phyloP scores from a whole-genome alignment of 2,888 invertebrate genomes.

The Watsonalla binaria region DNA sequence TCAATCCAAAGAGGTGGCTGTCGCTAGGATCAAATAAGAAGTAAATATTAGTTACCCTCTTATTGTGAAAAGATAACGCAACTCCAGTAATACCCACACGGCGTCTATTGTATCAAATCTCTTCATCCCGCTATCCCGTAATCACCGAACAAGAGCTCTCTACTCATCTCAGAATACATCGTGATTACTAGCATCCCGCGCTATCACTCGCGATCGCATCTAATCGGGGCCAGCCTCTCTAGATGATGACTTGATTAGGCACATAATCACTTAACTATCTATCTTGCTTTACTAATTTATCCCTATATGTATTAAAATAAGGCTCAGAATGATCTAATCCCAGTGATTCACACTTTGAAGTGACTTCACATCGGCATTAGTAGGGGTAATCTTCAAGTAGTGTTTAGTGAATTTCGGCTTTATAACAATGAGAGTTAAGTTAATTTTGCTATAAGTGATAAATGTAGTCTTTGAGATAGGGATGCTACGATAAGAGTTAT shows the following conservation, averaged over 20 bases:
- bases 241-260: conserved; percentile 28
- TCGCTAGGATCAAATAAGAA: too few species aligned
- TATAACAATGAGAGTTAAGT: neutral
- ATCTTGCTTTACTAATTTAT: neutral
- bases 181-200: conserved; percentile 18
- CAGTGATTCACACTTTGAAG: conserved; percentile 1
- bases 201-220: conserved; percentile 24
- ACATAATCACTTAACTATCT: conserved; percentile 8
- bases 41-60: too few species aligned
- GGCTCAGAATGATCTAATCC: neutral
- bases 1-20: too few species aligned
- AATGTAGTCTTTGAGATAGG: neutral
- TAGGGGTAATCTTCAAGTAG: neutral
- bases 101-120: neutral
- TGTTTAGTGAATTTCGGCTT: neutral
- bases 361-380: neutral
- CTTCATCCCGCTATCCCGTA: neutral
- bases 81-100: neutral
- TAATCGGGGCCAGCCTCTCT: conserved; percentile 23
- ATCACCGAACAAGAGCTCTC: conserved; percentile 4
- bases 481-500: too few species aligned
- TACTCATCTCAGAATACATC: conserved; percentile 19
- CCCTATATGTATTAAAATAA: neutral
- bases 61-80: too few species aligned
- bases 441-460: neutral